Conservation (phyloP, 2,888 invertebrate species). For the Lithophane semibrunnea region DNA sequence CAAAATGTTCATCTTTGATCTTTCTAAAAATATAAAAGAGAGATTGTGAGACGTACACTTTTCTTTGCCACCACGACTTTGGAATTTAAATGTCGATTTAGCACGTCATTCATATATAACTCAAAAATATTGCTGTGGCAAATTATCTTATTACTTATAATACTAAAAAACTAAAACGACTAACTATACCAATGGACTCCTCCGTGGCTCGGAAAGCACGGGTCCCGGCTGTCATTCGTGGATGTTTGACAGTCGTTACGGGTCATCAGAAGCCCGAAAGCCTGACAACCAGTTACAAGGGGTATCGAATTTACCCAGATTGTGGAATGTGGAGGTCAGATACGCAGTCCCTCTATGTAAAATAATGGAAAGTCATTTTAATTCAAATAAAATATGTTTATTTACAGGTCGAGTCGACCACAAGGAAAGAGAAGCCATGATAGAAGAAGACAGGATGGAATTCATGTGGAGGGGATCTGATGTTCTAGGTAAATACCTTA, state of each 20-base stretch:
- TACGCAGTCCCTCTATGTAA: too few relatives aligned
- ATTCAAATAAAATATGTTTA: too few relatives aligned
- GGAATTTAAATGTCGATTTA: constrained; percentile 12
- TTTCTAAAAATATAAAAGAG: constrained; percentile 11
- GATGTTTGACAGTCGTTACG: too few relatives aligned
- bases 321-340: too few relatives aligned
- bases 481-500: constrained; percentile 83
- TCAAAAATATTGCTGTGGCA: background rate
- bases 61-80: constrained; percentile 25
- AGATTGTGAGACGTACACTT: constrained; percentile 17
- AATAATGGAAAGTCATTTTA: too few relatives aligned
- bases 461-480: constrained; percentile 93
- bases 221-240: too few relatives aligned
- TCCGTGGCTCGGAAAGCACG: too few relatives aligned
- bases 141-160: background rate
- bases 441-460: constrained; percentile 91
- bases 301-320: too few relatives aligned
- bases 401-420: constrained; percentile 91
- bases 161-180: too few relatives aligned
- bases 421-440: constrained; percentile 91
- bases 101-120: background rate
- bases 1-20: constrained; percentile 3
- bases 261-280: too few relatives aligned
- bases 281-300: too few relatives aligned
- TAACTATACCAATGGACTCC: too few relatives aligned